A percentile compares a stretch with the other conserved stretches of the same genome.
Conservation (phyloP, 37 sponge, comb jelly and placozoan genomes). For the Haliclona indistincta region DNA sequence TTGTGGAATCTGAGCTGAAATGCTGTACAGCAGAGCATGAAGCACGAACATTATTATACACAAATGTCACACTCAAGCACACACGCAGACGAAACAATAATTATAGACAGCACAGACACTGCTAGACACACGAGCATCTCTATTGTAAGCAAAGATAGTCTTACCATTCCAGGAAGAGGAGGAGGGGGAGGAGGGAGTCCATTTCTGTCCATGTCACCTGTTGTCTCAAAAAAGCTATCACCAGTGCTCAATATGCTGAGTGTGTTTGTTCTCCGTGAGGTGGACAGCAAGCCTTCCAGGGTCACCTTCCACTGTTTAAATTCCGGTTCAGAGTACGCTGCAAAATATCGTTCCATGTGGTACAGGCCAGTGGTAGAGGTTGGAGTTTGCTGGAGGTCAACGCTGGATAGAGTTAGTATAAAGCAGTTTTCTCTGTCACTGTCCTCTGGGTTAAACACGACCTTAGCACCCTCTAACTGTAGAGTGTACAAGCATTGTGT, state of each 20-base stretch:
- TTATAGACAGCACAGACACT: too few species aligned
- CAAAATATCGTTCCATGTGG: constrained; percentile 10
- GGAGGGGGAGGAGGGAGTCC: background rate
- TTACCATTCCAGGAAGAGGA: constrained; percentile 20
- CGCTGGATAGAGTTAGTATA: too few species aligned
- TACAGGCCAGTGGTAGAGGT: too few species aligned
- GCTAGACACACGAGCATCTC: too few species aligned
- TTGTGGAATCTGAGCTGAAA: too few species aligned
- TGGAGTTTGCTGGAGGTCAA: too few species aligned
- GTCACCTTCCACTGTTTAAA: constrained; percentile 27
- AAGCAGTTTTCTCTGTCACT: constrained; percentile 52
- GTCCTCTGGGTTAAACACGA: constrained; percentile 8
- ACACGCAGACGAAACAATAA: too few species aligned
- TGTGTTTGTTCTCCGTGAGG: background rate
- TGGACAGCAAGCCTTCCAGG: background rate
- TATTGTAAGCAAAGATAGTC: too few species aligned
- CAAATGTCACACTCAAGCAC: too few species aligned
- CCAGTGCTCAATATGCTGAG: background rate
- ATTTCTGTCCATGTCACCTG: constrained; percentile 14
- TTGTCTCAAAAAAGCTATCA: background rate
- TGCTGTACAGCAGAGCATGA: too few species aligned
- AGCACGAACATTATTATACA: too few species aligned
- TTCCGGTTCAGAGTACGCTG: constrained; percentile 59
- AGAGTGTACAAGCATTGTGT: constrained; percentile 11
- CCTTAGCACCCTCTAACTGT: constrained; percentile 18